Evolutionary conservation across 2,888 invertebrate genomes (phyloP), one percentile per base, ranked within the genome.

Genomic region (Onchidella celtica): DNA sequence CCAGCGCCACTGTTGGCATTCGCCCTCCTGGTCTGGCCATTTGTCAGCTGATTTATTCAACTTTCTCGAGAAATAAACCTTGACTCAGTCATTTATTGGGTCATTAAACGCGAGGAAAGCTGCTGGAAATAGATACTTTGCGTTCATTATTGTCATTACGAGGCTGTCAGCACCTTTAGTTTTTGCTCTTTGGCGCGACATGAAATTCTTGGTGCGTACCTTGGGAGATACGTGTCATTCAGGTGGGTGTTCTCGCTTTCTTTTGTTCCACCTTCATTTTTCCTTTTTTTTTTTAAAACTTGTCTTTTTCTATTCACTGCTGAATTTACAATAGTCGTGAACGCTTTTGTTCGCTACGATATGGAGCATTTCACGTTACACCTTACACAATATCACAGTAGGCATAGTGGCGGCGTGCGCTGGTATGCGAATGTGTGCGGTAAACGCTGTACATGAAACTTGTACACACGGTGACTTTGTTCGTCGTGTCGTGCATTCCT

Each of bases 1-100:
- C 59, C 59, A 73, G 59, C 73, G 14, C 73, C 27, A 32, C 11
- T 61, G 73, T 47, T 75, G 75, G 65, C 75, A 75, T 27, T 75
- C n/a, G 6, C 2, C 29, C 47, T 21, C n/a, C 29, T 4, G 47
- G 21, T 40, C 29, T 47, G 17, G 27, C 32, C 17, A 32, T 65
- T 40, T 75, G n/a, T 4, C 27, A n/a, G 21, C 21, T 65, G 63
- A 47, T 75, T 40, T 65, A 63, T 75, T 17, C 65, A 40, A 47
- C 38, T 63, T n/a, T 29, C 47, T 47, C 6, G 4, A 21, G 47
- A n/a, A 4, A 32, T 40, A 40, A 63, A 75, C 40, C 75, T 65
- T 75, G 29, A 40, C 14, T 36, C 9, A 27, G 38, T 38, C n/a
- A 38, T 74, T 61, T 61, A 38, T 24, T 59, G 38, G 34, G 27